Base-by-base conservation (phyloP, 2,113 vertebrate genomes). In the Stigmatopora nigra region DNA sequence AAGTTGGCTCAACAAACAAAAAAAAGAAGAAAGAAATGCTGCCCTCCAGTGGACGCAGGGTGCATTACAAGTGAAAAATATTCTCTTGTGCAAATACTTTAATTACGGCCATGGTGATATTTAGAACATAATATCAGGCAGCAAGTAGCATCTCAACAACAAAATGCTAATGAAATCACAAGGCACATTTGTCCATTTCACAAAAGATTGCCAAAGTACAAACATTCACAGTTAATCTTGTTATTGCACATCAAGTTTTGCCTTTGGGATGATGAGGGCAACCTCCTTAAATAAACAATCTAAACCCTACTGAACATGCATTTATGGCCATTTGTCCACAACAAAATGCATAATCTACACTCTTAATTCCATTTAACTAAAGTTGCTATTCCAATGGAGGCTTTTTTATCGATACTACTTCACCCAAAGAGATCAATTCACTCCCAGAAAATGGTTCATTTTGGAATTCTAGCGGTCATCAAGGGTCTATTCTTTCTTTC, bases 181-280 rank as follows among this genome's bases (percentile, higher is more conserved):
- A 86, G 80, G 78, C 81, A 78, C 77, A 52, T 68, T 56, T 15
- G 48, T 67, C 71, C 38, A 62, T 61, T 38, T 72, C 3, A 57
- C 45, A 10, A 47, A 67, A 59, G 19, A 69, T 77, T 75, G 78
- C 78, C 80, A 82, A 53, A 79, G 64, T 14, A 69, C n/a, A 67
- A 73, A 70, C 53, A 67, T 59, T 51, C 38, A 45, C 19, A 61
- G 19, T 14, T 45, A 36, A 41, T 35, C 57, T 38, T 16, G 9
- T 41, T 59, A 38, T 31, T 59, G 57, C 35, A 41, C 57, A 38
- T 70, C 69, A 64, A 20, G 51, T 63, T 71, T 64, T 61, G n/a
- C 38, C 13, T n/a, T 6, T n/a, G 48, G 38, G 12, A 36, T 4
- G 10, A 60, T 13, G 16, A 36, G 10, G n/a, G 19, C 22, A 35